Percentiles rank a stretch among this genome's conserved stretches.
These are phyloP conservation scores for Thaleichthys pacificus DNA, from an alignment of 2,797 vertebrate species.

Conservation along the genomic window DNA sequence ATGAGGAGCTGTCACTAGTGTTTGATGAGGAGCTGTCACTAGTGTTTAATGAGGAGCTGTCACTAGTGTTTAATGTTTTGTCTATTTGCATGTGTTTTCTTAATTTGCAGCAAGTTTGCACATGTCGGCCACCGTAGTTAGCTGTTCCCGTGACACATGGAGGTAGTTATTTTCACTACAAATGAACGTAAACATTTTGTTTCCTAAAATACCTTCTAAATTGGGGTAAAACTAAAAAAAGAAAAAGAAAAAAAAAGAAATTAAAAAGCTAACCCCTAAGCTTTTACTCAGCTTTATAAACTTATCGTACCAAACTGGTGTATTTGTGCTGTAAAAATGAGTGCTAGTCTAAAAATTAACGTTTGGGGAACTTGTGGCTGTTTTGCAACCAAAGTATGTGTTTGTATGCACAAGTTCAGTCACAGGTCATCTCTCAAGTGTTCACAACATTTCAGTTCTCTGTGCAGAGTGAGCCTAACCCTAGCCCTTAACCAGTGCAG, in stretches of 20 bases:
- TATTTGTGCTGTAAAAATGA: too few relatives aligned
- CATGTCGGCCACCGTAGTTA: too few relatives aligned
- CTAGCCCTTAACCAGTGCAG: conserved; percentile 41
- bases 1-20: too few relatives aligned
- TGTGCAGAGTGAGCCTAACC: conserved; percentile 12
- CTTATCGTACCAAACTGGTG: too few relatives aligned
- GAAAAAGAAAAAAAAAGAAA: background rate
- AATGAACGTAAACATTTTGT: conserved; percentile 23
- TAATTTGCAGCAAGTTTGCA: too few relatives aligned
- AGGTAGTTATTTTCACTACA: conserved; percentile 38
- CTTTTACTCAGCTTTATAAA: too few relatives aligned
- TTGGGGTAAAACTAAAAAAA: background rate
- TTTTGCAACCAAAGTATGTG: background rate
- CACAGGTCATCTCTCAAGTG: background rate
- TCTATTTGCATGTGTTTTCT: too few relatives aligned
- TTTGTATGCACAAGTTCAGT: background rate
- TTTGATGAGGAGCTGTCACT: too few relatives aligned
- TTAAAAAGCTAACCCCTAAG: too few relatives aligned
- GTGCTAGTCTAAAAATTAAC: too few relatives aligned
- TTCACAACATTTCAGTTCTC: conserved; percentile 16
- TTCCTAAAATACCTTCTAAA: background rate
- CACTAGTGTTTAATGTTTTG: too few relatives aligned
- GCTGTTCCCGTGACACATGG: too few relatives aligned
- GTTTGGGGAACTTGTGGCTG: background rate
- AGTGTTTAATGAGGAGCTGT: background rate